Conservation (phyloP, 1,140 invertebrate genomes). For the Cydia pomonella region DNA sequence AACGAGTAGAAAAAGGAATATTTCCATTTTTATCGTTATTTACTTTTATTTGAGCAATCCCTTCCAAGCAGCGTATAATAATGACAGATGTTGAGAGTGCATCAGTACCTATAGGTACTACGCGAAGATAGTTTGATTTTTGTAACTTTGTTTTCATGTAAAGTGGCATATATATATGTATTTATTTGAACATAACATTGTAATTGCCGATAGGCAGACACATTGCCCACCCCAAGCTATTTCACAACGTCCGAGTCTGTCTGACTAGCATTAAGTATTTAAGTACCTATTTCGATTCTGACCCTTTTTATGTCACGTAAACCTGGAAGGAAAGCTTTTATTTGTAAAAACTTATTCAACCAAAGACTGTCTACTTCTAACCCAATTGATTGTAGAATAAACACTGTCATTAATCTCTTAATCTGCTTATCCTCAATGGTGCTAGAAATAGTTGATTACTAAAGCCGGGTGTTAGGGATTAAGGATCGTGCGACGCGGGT, state of each 20-base stretch:
- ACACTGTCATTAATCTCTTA: not conserved
- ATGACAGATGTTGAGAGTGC: too few species aligned
- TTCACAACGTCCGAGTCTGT: conserved; percentile 6
- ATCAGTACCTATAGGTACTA: too few species aligned
- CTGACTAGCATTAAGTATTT: conserved; percentile 17
- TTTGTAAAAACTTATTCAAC: not conserved
- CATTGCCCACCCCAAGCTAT: not conserved
- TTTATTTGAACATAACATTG: too few species aligned
- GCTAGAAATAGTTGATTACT: conserved; percentile 5
- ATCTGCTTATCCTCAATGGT: not conserved
- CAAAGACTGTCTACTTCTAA: not conserved
- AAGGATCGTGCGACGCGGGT: not conserved
- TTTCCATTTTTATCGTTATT: too few species aligned
- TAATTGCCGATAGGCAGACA: not conserved
- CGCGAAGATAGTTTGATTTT: too few species aligned
- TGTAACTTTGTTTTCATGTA: too few species aligned
- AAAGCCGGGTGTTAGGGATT: not conserved
- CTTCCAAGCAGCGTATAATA: too few species aligned
- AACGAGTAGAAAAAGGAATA: too few species aligned
- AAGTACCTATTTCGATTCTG: conserved; percentile 5
- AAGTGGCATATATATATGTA: too few species aligned
- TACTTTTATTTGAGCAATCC: too few species aligned
- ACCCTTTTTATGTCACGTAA: not conserved
- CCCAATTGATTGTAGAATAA: not conserved
- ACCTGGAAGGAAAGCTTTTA: not conserved